Conservation (phyloP, 1,140 invertebrate genomes). For the Drosophila grimshawi region DNA sequence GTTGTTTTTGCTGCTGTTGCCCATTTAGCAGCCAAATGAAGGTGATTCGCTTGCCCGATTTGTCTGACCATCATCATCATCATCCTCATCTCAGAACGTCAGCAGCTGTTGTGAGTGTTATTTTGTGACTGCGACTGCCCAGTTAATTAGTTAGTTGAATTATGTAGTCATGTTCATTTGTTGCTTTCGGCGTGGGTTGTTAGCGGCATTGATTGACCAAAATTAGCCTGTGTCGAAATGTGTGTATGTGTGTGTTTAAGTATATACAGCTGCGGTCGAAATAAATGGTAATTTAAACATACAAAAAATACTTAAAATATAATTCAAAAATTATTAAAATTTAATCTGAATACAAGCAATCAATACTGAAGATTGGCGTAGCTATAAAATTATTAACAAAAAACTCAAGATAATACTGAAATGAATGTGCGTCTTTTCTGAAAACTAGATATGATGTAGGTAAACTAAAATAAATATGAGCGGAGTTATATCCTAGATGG, state of each 20-base stretch:
- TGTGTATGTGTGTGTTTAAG: not conserved
- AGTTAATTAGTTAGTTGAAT: constrained; percentile 69
- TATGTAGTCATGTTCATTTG: constrained; percentile 36
- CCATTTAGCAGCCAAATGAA: constrained; percentile 42
- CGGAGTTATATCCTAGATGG: too few relatives aligned
- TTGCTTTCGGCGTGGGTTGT: constrained; percentile 44
- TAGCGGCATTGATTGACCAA: constrained; percentile 77
- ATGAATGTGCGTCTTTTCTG: too few relatives aligned
- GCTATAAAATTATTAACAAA: too few relatives aligned
- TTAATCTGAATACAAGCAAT: too few relatives aligned
- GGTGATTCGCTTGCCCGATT: constrained; percentile 45
- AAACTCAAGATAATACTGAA: too few relatives aligned
- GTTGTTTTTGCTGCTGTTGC: constrained; percentile 12
- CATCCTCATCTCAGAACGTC: constrained; percentile 31
- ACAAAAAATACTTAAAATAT: too few relatives aligned
- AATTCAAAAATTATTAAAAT: too few relatives aligned
- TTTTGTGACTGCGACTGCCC: constrained; percentile 36
- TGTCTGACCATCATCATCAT: constrained; percentile 22
- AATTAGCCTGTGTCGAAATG: constrained; percentile 53
- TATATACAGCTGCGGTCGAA: too few relatives aligned
- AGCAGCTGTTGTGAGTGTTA: not conserved
- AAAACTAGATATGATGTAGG: too few relatives aligned
- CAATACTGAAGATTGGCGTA: too few relatives aligned
- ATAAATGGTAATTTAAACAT: too few relatives aligned
- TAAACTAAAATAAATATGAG: too few relatives aligned